Conservation (phyloP, 2,888 invertebrate genomes). For the Meganola albula region DNA sequence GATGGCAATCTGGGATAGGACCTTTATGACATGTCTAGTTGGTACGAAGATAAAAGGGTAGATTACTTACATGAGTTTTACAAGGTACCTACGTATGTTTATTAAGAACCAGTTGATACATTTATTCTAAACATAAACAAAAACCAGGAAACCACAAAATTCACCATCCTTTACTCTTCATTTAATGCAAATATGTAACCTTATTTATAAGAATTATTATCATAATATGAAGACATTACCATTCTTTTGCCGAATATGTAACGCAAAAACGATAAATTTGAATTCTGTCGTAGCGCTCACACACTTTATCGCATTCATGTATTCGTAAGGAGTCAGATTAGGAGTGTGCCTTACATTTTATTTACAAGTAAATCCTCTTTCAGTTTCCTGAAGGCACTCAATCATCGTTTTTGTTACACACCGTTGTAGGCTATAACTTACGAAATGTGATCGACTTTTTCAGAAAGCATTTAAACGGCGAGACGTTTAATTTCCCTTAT, state of each 20-base stretch:
- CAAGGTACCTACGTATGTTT: too few relatives aligned
- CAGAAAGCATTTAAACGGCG: not conserved
- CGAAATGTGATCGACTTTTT: not conserved
- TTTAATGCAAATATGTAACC: conserved; percentile 21
- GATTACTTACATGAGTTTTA: too few relatives aligned
- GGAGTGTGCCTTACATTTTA: conserved; percentile 9
- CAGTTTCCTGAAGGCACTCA: conserved; percentile 1
- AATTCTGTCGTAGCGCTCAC: conserved; percentile 31
- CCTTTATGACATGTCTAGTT: too few relatives aligned
- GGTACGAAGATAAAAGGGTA: too few relatives aligned
- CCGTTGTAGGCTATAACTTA: not conserved
- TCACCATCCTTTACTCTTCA: conserved; percentile 16
- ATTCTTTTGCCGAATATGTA: conserved; percentile 31
- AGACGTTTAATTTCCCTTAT: not conserved
- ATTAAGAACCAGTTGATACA: too few relatives aligned
- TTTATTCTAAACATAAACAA: too few relatives aligned
- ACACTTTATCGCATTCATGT: conserved; percentile 26
- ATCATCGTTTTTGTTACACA: conserved; percentile 5
- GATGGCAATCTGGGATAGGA: too few relatives aligned
- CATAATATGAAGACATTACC: conserved; percentile 31
- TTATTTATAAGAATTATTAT: conserved; percentile 33
- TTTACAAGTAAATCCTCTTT: not conserved
- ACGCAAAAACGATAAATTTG: conserved; percentile 29
- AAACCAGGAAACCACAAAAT: conserved; percentile 8
- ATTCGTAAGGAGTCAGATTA: conserved; percentile 23